Evolutionary conservation across 2,113 vertebrate species (phyloP), one percentile per base, ranked within the genome.

Genomic region (Brevimyrus niger): DNA sequence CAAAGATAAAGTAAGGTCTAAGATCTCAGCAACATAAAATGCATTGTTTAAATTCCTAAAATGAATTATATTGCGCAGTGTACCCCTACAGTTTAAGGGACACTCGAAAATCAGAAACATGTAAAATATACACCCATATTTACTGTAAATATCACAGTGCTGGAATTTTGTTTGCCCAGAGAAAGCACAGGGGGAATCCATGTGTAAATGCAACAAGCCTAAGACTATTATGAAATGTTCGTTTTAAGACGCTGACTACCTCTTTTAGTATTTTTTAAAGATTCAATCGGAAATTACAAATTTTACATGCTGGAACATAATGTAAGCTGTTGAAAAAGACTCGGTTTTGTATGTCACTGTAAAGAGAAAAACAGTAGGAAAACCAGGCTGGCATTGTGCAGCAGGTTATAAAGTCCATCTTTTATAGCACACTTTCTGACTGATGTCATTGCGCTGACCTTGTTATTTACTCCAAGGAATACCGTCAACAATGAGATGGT

Each of bases 381-480:
- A 27, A 48, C 19, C 46, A 50, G 23, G 44, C 38, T 90, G 90
- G 53, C 90, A 90, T 90, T 84, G 89, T 53, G 87, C 50, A 23
- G n/a, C 80, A 87, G 46, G 48, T 13, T 87, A 65, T 31, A 27
- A 88, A 55, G 44, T 88, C 76, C 51, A 83, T 88, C 87, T 88
- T 35, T 10, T 87, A 87, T 87, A 91, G 65, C 48, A 50, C 90
- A 91, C 73, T 47, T 90, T 69, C 61, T 89, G 53, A 69, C 90
- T 92, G 89, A 92, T 89, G 73, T 92, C 91, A 93, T 90, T 69
- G 90, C 83, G 89, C 21, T 11, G 82, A 92, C 91, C 92, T 80
- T 80, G 89, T 89, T 90, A 90, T 91, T 92, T 90, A 83, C 65
- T 91, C 85, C 87, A 76, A 91, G 89, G 86, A 53, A 89, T 51